Base-by-base conservation (phyloP, 2,797 vertebrate species). In the Odontamblyopus lacepedii region DNA sequence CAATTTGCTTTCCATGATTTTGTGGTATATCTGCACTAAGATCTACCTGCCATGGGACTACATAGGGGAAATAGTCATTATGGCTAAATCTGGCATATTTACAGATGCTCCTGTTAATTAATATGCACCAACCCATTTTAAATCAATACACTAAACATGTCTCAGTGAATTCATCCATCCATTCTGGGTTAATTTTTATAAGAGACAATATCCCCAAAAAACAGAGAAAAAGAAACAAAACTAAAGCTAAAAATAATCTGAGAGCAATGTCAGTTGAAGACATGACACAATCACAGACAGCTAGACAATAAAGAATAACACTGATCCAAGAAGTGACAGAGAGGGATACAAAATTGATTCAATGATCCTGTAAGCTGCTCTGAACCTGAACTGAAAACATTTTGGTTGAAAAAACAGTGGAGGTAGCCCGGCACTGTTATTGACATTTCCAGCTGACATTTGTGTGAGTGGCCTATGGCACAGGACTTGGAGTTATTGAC, bases 371-470 rank as follows among this genome's bases (percentile, higher is more conserved):
- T 70, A 57, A 62, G 71, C 55, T 50, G 8, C 41, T 65, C 6
- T 29, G 63, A 4, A 67, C 67, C 80, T 64, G 82, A 82, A 27
- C 0, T 13, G 72, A 84, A 61, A 55, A 72, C 55, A 63, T 35
- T 29, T 3, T 55, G 77, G 63, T 5, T 55, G 11, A 18, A 53
- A 35, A 59, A 32, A 13, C 11, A 44, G 55, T 9, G 23, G 0
- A 41, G 12, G 66, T 57, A 65, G 63, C 81, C 4, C 11, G 26
- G 70, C 80, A 59, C 0, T 0, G 16, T 65, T 51, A 71, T 70
- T 72, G 83, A 77, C 80, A 81, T 80, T 84, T 81, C 78, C 67
- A 4, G 60, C 70, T 81, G 82, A 79, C 80, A 75, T 75, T 77
- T 82, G 48, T 13, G 16, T 1, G 50, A 3, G 18, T 1, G 11